These are phyloP conservation scores for Drosophila fuyamai DNA, from an alignment of 1,140 invertebrate species.

Conservation along the genomic window DNA sequence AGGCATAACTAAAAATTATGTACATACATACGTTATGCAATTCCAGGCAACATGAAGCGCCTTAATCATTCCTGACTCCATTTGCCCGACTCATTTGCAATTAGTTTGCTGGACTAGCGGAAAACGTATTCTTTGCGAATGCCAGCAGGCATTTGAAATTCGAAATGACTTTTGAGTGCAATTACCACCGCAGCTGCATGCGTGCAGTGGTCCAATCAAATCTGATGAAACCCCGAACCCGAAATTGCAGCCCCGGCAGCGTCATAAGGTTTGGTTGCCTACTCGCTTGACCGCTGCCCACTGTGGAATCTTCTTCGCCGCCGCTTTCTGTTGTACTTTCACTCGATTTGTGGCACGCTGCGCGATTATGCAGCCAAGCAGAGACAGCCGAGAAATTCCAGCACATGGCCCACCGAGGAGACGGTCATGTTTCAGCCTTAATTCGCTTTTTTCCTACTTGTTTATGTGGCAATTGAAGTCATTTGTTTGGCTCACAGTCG, in stretches of 20 bases:
- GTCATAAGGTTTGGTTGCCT: conserved; percentile 35
- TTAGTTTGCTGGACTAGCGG: conserved; percentile 17
- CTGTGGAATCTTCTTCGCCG: conserved; percentile 52
- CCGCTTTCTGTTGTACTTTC: conserved; percentile 73
- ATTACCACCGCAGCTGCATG: conserved; percentile 59
- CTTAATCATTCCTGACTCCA: conserved; percentile 8
- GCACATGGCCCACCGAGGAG: conserved; percentile 3
- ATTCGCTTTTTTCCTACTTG: conserved; percentile 30
- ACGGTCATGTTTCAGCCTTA: conserved; percentile 58
- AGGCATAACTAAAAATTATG: neutral
- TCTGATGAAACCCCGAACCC: conserved; percentile 34
- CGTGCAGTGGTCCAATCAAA: conserved; percentile 62
- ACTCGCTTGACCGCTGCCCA: conserved; percentile 43
- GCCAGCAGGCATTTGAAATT: conserved; percentile 23
- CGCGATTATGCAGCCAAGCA: conserved; percentile 72
- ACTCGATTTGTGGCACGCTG: conserved; percentile 61
- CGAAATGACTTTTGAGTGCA: conserved; percentile 25
- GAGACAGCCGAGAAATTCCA: conserved; percentile 57
- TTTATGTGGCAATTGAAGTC: conserved; percentile 67
- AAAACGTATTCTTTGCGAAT: conserved; percentile 9
- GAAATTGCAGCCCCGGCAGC: conserved; percentile 45
- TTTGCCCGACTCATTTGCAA: conserved; percentile 20
- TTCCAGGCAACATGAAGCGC: neutral
- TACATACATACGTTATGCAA: neutral
- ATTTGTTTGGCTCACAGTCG: conserved; percentile 51